Percentiles rank a stretch among this genome's conserved stretches.
These are phyloP conservation scores for Dasypogon diadema DNA, from an alignment of 2,888 invertebrate genomes.

Conservation along the genomic window DNA sequence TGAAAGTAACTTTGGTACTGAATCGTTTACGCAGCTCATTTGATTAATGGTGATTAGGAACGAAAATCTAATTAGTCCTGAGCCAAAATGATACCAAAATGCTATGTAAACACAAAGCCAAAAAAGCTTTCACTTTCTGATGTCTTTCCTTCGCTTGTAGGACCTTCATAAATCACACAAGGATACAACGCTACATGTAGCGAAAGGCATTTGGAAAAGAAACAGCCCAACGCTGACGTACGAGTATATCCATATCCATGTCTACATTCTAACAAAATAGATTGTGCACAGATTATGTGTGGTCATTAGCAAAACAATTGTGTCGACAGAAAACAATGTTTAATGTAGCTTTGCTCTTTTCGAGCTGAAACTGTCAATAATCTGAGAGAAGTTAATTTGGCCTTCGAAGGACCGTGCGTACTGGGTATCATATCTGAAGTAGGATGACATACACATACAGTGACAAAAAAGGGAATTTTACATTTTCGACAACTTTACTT, in stretches of 20 bases:
- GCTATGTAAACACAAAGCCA: slow-evolving; percentile 22
- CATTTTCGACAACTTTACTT: too few relatives aligned
- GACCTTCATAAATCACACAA: slow-evolving; percentile 20
- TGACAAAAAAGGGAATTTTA: too few relatives aligned
- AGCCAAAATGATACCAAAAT: slow-evolving; percentile 17
- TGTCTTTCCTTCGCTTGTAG: not conserved
- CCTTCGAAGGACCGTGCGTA: not conserved
- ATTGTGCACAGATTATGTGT: slow-evolving; percentile 7
- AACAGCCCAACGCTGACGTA: not conserved
- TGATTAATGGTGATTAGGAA: slow-evolving; percentile 29
- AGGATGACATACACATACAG: too few relatives aligned
- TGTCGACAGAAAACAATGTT: not conserved
- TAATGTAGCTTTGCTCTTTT: not conserved
- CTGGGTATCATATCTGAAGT: too few relatives aligned
- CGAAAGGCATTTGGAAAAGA: not conserved
- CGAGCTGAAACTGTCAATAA: not conserved
- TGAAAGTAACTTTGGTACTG: not conserved
- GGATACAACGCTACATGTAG: not conserved
- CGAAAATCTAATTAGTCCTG: slow-evolving; percentile 11
- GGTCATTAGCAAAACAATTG: slow-evolving; percentile 30
- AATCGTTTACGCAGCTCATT: slow-evolving; percentile 21
- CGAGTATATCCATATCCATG: not conserved
- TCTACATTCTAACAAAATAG: not conserved
- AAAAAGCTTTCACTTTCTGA: slow-evolving; percentile 2
- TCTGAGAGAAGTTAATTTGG: slow-evolving; percentile 2